Base-by-base conservation (phyloP, 2,888 invertebrate species). In the Oligia strigilis region DNA sequence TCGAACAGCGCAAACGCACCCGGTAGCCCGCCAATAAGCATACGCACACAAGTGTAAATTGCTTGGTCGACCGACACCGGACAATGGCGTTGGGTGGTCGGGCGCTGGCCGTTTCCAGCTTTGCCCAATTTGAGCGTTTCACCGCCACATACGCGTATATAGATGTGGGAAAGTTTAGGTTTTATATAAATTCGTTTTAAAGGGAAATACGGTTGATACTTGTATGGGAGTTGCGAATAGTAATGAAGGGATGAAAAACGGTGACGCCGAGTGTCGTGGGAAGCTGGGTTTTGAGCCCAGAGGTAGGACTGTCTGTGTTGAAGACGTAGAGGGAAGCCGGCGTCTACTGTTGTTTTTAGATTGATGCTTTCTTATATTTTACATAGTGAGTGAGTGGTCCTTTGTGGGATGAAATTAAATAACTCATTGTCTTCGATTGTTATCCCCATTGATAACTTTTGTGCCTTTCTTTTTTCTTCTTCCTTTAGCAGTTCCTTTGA, bases 41-140 rank as follows among this genome's bases (percentile, higher is more conserved):
- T 88, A 89, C 92, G 86, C 92, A 92, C 92, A 89, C 89, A 89
- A 87, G 89, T 89, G 88, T 87, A 90, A 92, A 93, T 91, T 90
- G 92, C 90, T 85, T 91, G 92, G 92, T 92, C 92, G 90, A 92
- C 87, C 91, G 93, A 92, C 94, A 92, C 86, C 87, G 92, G 88
- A 94, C 94, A 94, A 93, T 93, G 91, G 90, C 90, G 84, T 88
- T 94, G 95, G 94, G 95, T 95, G 95, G 95, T 95, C 94, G 92
- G 71, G 77, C 78, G 74, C 84, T 90, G 88, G 90, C 81, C 90
- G 87, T 90, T 92, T 91, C 93, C 88, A 90, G 89, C 89, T 93
- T 92, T 92, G 92, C 92, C 94, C 92, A 94, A 95, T 93, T 94
- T 91, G 90, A 92, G 91, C 89, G 91, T 90, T 93, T 92, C 92